Percentiles rank a stretch among this genome's conserved stretches.
These are phyloP conservation scores for Tachysurus vachellii DNA, from an alignment of 2,113 vertebrate species.

Conservation along the genomic window DNA sequence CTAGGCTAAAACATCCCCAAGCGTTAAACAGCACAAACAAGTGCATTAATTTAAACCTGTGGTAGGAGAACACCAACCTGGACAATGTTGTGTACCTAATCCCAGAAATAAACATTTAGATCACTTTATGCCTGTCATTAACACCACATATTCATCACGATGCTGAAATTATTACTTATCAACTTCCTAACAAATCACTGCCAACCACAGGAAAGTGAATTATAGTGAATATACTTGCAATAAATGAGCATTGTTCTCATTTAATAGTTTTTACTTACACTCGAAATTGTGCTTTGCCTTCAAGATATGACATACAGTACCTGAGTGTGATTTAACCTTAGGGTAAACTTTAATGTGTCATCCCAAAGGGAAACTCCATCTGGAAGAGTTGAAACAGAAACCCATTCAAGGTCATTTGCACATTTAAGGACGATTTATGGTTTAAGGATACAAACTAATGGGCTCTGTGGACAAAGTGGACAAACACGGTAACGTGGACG, in stretches of 20 bases:
- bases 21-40: not conserved
- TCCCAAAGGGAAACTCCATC: constrained; percentile 23
- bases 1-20: no score
- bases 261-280: constrained; percentile 41
- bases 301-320: constrained; percentile 14
- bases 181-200: not conserved
- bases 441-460: constrained; percentile 18
- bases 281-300: constrained; percentile 2
- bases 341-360: constrained; percentile 35
- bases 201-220: not conserved
- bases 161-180: not conserved
- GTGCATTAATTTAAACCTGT: not conserved
- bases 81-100: not conserved
- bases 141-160: not conserved
- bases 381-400: constrained; percentile 2
- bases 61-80: not conserved
- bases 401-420: constrained; percentile 40
- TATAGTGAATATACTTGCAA: not conserved
- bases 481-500: not conserved
- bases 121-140: not conserved
- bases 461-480: constrained; percentile 3
- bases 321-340: constrained; percentile 20
- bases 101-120: not conserved
- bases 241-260: not conserved
- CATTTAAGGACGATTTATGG: constrained; percentile 3